Base-by-base conservation (phyloP, 30 jellyfish, hydroid and myxozoan species). In the Aurelia sp. region DNA sequence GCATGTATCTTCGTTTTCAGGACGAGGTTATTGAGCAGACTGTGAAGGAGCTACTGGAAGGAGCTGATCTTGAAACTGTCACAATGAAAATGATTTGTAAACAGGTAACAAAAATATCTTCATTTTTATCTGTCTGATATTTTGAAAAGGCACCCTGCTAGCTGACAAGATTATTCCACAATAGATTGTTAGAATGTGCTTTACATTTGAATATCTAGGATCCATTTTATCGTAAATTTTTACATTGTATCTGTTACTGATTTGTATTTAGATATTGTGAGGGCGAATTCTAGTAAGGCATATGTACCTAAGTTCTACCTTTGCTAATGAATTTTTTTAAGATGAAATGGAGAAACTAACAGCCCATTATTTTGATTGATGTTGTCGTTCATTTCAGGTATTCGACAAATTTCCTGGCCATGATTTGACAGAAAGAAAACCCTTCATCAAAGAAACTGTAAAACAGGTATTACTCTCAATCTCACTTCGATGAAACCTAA, bases 1-100 rank as follows among this genome's bases (percentile, higher is more conserved):
- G 13, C 6, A 44, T 44, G 55, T 44, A 44, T 8, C 5, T 6
- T 44, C 55, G 15, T 44, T 44, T 44, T 44, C 55, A 88, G 85
- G 96, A 92, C 58, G 93, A 59, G 15, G 92, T 62, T 20, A 51
- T 92, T 27, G 88, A 79, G 81, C 72, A 62, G 65, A 82, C 81
- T 81, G 95, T 92, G 4, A 41, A 57, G 61, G 91, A 82, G 40
- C 52, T 92, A 16, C 76, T 92, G 4, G 92, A 86, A 19, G 98
- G 86, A 48, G 98, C 96, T 23, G 96, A 92, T 76, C 67, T 92
- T n/a, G 98, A 92, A 74, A 66, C 92, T 31, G 85, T 92, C 80
- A 92, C 98, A 0, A 92, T 92, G 98, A 92, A 92, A 69, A 92
- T 92, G 76, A 95, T 92, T 31, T 79, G 94, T 55, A 79, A 81